Percentiles rank a stretch among this genome's conserved stretches.
These are phyloP conservation scores for Peromyscus eremicus DNA, from an alignment of 2,797 vertebrate species.

Conservation along the genomic window DNA sequence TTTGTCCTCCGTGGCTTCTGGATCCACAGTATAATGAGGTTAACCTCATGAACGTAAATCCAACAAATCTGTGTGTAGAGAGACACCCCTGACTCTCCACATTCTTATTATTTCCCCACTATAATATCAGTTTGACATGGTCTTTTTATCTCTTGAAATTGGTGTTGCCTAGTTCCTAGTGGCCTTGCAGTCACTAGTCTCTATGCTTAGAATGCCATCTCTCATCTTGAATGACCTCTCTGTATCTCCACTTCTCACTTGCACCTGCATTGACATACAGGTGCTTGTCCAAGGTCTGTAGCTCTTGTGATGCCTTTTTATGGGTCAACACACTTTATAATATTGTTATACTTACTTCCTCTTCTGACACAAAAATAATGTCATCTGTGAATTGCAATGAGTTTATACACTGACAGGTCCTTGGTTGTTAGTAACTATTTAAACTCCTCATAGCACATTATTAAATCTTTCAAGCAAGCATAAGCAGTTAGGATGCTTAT, in stretches of 20 bases:
- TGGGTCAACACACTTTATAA: background rate
- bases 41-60: background rate
- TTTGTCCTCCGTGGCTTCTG: background rate
- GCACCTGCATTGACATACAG: accelerated
- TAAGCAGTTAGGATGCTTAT: background rate
- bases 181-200: accelerated
- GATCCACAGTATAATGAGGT: background rate
- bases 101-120: background rate
- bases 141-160: background rate
- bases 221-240: background rate
- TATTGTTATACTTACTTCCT: background rate
- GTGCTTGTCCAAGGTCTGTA: background rate
- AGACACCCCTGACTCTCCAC: background rate
- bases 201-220: background rate
- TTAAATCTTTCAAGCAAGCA: slow-evolving; percentile 9
- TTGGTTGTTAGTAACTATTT: background rate
- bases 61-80: background rate
- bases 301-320: background rate
- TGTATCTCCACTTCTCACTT: background rate
- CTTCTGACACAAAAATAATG: background rate
- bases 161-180: background rate
- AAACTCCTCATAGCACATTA: background rate
- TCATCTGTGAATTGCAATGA: background rate
- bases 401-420: background rate
- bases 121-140: background rate